A percentile compares a stretch with the other conserved stretches of the same genome.
These are phyloP conservation scores for Mantis religiosa DNA, from an alignment of 2,888 invertebrate species.

Conservation along the genomic window DNA sequence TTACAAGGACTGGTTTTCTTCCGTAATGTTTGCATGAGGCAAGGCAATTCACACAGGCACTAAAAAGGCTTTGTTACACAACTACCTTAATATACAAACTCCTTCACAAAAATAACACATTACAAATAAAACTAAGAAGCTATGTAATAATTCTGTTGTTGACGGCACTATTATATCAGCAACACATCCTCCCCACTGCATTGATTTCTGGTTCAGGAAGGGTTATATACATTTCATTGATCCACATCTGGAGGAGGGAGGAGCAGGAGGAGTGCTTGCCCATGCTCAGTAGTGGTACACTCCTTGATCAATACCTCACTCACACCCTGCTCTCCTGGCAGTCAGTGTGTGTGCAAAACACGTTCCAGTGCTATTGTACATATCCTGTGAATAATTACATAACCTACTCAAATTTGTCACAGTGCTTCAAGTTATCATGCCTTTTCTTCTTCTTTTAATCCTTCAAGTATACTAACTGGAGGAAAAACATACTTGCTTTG, in stretches of 20 bases:
- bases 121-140: background rate
- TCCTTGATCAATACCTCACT: constrained; percentile 20
- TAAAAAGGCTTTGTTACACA: background rate
- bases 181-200: constrained; percentile 11
- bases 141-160: background rate
- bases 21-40: constrained; percentile 80
- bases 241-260: constrained; percentile 18
- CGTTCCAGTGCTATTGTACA: too few species aligned
- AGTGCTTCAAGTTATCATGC: too few species aligned
- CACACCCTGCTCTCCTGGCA: background rate
- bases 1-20: constrained; percentile 92
- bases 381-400: too few species aligned
- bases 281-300: constrained; percentile 1
- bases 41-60: background rate
- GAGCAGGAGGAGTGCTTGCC: background rate
- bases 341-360: too few species aligned
- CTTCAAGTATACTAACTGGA: too few species aligned
- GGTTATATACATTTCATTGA: constrained; percentile 23
- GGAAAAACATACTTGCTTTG: too few species aligned
- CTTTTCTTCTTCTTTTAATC: too few species aligned
- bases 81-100: background rate
- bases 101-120: background rate
- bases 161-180: background rate
- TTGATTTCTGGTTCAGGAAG: constrained; percentile 22
- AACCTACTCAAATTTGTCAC: too few species aligned